Percentiles rank a stretch among this genome's conserved stretches.
These are phyloP conservation scores for Urocyon cinereoargenteus DNA, from an alignment of 2,797 vertebrate species.

Conservation along the genomic window DNA sequence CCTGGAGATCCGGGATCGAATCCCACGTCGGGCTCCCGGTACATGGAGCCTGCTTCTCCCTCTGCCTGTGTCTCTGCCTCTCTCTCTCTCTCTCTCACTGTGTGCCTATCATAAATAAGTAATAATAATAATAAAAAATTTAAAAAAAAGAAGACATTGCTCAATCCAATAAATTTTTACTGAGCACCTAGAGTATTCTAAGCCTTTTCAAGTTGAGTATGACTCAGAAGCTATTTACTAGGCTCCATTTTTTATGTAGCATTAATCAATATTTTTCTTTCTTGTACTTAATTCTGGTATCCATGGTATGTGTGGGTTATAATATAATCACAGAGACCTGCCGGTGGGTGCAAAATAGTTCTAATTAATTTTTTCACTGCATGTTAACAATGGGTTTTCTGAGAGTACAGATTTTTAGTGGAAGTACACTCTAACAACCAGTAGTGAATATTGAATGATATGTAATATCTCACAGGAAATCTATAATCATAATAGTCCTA, in stretches of 20 bases:
- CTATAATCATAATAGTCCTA: neutral
- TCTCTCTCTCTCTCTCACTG: too few relatives aligned
- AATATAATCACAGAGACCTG: neutral
- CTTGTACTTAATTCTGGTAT: neutral
- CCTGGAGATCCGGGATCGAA: too few relatives aligned
- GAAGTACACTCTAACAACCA: neutral
- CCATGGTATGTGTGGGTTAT: neutral
- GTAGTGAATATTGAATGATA: neutral
- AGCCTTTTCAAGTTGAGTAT: neutral
- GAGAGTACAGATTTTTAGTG: neutral
- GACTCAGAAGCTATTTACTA: neutral
- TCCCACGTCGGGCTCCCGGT: too few relatives aligned
- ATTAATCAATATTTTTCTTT: neutral
- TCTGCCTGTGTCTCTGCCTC: too few relatives aligned
- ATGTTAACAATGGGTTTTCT: neutral
- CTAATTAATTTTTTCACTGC: neutral
- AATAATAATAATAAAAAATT: too few relatives aligned
- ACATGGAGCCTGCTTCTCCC: too few relatives aligned
- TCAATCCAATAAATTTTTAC: neutral
- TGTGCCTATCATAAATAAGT: too few relatives aligned
- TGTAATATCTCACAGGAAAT: neutral
- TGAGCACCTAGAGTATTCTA: neutral
- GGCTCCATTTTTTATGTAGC: neutral
- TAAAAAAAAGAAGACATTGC: neutral
- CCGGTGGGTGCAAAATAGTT: neutral